Evolutionary conservation across 2,888 invertebrate genomes (phyloP), one percentile per base, ranked within the genome.

Genomic region (Epicampocera succincta): DNA sequence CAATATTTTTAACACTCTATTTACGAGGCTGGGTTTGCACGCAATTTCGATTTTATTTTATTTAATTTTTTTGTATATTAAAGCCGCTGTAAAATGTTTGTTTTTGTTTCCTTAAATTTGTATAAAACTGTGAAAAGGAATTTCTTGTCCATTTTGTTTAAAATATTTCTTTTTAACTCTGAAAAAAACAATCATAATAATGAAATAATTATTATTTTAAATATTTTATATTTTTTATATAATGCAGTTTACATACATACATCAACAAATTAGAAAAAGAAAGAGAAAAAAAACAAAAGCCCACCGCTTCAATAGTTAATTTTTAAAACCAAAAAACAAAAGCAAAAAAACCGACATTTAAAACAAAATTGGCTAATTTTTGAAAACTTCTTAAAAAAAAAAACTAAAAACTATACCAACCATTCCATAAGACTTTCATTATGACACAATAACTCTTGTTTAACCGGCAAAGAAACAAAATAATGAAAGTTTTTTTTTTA

Each of bases 401-500:
- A 40, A 0, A 52, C 48, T 33, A 8, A 21, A 21, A 72, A 72
- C 82, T 82, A 78, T 82, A 82, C 82, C 82, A 82, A 82, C 66
- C 82, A 82, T 82, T 82, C 82, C 82, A 82, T 58, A 58, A 61
- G 54, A 78, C 78, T 82, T 82, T 82, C 78, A 82, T 82, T 82
- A 78, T 60, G n/a, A n/a, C 12, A 63, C n/a, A 17, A 29, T 21
- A 61, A 44, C 19, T 69, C 50, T 66, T 25, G n/a, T n/a, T 46
- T 15, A 12, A 76, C 33, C 12, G 61, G 54, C 46, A 66, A 68
- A 72, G 9, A 48, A 40, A 58, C 12, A 42, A 75, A 69, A 40
- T 71, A 74, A 66, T 78, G 82, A 75, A 82, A 78, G 82, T 82
- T 66, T 78, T 65, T 42, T 66, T n/a, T n/a, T n/a, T n/a, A n/a